These are phyloP conservation scores for Myanophis thanlyinensis DNA, from an alignment of 2,113 vertebrate species.

Conservation along the genomic window DNA sequence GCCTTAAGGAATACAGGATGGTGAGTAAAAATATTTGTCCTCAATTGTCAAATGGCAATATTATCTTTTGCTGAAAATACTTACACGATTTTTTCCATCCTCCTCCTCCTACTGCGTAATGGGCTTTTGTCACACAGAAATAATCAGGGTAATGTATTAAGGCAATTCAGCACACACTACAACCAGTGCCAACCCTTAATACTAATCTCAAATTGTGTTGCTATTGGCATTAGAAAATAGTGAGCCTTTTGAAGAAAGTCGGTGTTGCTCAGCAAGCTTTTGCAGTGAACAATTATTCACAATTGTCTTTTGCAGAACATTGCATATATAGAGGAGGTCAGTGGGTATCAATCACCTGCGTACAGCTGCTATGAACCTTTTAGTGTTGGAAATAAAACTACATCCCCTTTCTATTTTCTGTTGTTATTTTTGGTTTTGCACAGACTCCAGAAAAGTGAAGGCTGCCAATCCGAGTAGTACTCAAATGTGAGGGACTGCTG, in stretches of 20 bases:
- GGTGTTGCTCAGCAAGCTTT: constrained; percentile 61
- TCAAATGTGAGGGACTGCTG: constrained; percentile 83
- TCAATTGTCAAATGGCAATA: constrained; percentile 56
- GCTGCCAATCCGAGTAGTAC: constrained; percentile 86
- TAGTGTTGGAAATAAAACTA: constrained; percentile 70
- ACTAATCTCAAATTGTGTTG: constrained; percentile 63
- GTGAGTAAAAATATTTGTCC: constrained; percentile 36
- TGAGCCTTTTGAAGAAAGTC: constrained; percentile 55
- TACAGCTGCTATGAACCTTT: constrained; percentile 76
- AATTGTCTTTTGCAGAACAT: constrained; percentile 66
- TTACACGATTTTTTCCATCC: constrained; percentile 48
- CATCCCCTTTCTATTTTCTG: constrained; percentile 54
- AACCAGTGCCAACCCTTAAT: constrained; percentile 60
- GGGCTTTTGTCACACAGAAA: constrained; percentile 60
- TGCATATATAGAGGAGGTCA: constrained; percentile 73
- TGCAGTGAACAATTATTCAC: constrained; percentile 66
- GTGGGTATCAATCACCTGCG: constrained; percentile 75
- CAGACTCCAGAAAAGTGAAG: constrained; percentile 88
- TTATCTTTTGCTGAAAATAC: constrained; percentile 70
- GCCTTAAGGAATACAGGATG: constrained; percentile 56
- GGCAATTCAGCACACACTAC: constrained; percentile 65
- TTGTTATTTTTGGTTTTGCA: constrained; percentile 79
- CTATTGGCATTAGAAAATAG: constrained; percentile 58
- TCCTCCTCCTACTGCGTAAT: constrained; percentile 1
- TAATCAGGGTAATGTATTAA: constrained; percentile 76